Conservation (phyloP, 2,888 invertebrate genomes). For the Trilocha varians region DNA sequence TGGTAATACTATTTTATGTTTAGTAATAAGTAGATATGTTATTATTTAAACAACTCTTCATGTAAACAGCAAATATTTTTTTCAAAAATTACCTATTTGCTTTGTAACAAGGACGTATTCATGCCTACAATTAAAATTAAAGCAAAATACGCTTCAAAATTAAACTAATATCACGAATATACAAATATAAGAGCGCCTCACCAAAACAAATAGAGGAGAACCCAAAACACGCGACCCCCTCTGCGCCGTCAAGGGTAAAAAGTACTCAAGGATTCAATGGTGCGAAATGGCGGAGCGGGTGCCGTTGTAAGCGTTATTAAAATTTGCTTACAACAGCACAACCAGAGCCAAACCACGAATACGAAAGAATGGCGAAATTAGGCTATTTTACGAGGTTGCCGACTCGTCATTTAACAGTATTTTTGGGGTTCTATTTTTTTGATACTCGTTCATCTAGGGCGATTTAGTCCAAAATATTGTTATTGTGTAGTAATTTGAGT, state of each 20-base stretch:
- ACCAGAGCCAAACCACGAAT: slow-evolving; percentile 40
- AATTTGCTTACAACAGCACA: slow-evolving; percentile 52
- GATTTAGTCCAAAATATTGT: too few species aligned
- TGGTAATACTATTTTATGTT: too few species aligned
- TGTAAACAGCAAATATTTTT: too few species aligned
- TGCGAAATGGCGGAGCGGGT: slow-evolving; percentile 41
- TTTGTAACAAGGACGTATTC: too few species aligned
- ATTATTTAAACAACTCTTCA: too few species aligned
- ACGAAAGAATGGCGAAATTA: slow-evolving; percentile 50
- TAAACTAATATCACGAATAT: neutral
- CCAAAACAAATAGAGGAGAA: slow-evolving; percentile 16
- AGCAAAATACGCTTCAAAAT: neutral
- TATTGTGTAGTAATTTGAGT: neutral
- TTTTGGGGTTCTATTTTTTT: slow-evolving; percentile 1
- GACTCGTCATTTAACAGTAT: slow-evolving; percentile 28
- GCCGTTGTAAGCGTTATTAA: slow-evolving; percentile 57
- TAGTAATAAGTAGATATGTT: too few species aligned
- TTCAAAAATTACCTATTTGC: too few species aligned
- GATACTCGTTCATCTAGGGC: neutral
- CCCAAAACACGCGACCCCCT: slow-evolving; percentile 25
- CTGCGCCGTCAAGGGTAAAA: slow-evolving; percentile 37
- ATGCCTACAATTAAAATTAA: too few species aligned
- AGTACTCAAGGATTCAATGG: slow-evolving; percentile 52
- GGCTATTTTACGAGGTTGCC: slow-evolving; percentile 49
- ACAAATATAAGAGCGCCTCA: neutral